Evolutionary conservation across 35 echinoderm and acorn worm species (phyloP).

Genomic region (Stichopus chloronotus): DNA sequence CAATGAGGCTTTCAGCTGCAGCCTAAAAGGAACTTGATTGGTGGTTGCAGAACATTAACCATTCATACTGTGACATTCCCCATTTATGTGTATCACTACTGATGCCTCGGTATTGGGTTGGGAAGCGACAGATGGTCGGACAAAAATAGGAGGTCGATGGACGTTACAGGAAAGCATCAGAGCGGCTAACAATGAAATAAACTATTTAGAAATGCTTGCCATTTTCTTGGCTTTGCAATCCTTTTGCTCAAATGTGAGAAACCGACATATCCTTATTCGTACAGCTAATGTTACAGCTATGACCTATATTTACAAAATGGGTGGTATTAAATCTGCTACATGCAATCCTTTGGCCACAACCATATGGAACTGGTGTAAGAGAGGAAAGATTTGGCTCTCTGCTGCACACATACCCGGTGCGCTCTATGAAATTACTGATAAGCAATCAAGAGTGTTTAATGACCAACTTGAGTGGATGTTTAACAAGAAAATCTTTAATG

Average conservation of each 20-base stretch:
- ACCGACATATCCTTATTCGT: conserved; percentile 61
- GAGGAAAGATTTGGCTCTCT: conserved; percentile 72
- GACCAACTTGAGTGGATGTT: conserved; percentile 82
- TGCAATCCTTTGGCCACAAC: conserved; percentile 71
- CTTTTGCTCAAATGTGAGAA: conserved; percentile 54
- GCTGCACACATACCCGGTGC: conserved; percentile 70
- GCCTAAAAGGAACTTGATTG: conserved; percentile 16
- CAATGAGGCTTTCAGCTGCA: background rate
- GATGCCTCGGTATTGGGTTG: conserved; percentile 63
- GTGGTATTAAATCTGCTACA: conserved; percentile 58
- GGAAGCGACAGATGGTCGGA: conserved; percentile 22
- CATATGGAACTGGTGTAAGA: conserved; percentile 75
- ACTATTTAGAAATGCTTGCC: conserved; percentile 65
- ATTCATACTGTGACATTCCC: background rate
- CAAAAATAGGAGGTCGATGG: conserved; percentile 56
- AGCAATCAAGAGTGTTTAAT: conserved; percentile 70
- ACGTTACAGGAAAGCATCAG: conserved; percentile 7
- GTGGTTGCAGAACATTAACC: conserved; percentile 35
- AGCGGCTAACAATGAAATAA: conserved; percentile 48
- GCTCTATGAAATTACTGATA: conserved; percentile 58
- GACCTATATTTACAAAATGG: conserved; percentile 76
- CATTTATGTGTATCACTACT: conserved; percentile 34
- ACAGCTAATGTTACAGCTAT: conserved; percentile 73
- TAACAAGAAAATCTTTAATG: conserved; percentile 56
- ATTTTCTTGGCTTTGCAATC: conserved; percentile 57